Evolutionary conservation across 2,797 vertebrate species (phyloP), one percentile per base, ranked within the genome.

Genomic region (Gallinago nigripennis): DNA sequence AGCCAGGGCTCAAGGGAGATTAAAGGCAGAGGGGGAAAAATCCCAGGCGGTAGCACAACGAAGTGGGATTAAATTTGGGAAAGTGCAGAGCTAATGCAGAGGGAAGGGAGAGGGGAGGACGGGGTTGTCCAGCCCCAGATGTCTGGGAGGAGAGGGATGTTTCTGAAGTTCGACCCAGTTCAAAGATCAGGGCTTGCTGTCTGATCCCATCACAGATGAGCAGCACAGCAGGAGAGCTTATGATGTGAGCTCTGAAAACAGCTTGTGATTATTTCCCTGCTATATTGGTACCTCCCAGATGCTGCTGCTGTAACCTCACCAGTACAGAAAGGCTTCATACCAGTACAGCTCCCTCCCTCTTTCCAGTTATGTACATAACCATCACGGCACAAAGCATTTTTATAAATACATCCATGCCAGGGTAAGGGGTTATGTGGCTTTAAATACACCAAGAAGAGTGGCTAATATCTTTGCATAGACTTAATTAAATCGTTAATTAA

Each of bases 401-500:
- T n/a, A 73, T 35, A 58, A 86, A 46, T 11, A 24, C 8, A 27
- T 39, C 35, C 24, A 13, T 57, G 41, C 28, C 33, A 64, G 41
- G 19, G 17, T 48, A 73, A 86, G 21, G 70, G 77, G 73, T 46
- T 79, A 12, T 64, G 45, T 43, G 66, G 21, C 77, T 95, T 94
- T 86, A 92, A 94, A 88, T 27, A 43, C 9, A n/a, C 16, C 3
- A 2, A 25, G 54, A 82, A 81, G 18, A 83, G 46, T 12, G 60
- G 54, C 23, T 88, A 35, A 68, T 86, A 86, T 81, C 63, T 92
- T 91, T 82, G 63, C 61, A 53, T 8, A 60, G 58, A 61, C 41
- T 88, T 92, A 94, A 96, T 94, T 94, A 90, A 89, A 65, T 70
- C 4, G 0, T 90, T 96, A 94, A 96, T 96, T 96, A 96, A 82